Conservation (phyloP, 2,797 vertebrate genomes). For the Dipus sagitta region DNA sequence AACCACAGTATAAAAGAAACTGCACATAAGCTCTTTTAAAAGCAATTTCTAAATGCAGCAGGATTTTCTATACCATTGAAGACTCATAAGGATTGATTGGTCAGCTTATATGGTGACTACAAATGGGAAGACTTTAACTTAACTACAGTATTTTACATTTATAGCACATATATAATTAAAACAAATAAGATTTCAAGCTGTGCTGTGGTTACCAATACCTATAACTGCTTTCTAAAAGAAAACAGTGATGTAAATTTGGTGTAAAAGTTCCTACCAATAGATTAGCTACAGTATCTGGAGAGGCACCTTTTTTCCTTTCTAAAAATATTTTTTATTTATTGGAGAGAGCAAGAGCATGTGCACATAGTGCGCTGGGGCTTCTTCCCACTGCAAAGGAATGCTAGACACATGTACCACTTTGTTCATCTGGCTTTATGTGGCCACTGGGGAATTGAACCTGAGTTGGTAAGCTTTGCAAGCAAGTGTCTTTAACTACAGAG, state of each 20-base stretch:
- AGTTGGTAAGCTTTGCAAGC: too few relatives aligned
- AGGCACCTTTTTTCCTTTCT: conserved; percentile 43
- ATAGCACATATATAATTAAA: conserved; percentile 8
- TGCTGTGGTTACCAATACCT: background rate
- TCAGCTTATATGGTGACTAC: background rate
- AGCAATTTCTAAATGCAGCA: conserved; percentile 12
- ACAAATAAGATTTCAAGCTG: conserved; percentile 24
- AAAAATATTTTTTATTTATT: background rate
- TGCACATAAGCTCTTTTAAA: background rate
- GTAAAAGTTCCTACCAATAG: background rate
- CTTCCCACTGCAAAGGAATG: too few relatives aligned
- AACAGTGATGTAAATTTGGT: background rate
- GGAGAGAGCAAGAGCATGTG: too few relatives aligned
- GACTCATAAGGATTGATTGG: background rate
- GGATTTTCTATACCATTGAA: background rate
- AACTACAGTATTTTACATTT: background rate
- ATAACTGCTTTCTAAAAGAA: background rate
- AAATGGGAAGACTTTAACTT: conserved; percentile 1
- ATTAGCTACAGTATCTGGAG: conserved; percentile 12
- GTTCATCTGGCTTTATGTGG: too few relatives aligned
- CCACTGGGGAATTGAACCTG: too few relatives aligned
- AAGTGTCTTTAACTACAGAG: too few relatives aligned
- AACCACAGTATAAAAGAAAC: background rate
- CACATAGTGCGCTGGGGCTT: too few relatives aligned
- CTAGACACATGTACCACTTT: too few relatives aligned